Evolutionary conservation across 2,113 vertebrate genomes (phyloP).

Genomic region (Otus sunia): DNA sequence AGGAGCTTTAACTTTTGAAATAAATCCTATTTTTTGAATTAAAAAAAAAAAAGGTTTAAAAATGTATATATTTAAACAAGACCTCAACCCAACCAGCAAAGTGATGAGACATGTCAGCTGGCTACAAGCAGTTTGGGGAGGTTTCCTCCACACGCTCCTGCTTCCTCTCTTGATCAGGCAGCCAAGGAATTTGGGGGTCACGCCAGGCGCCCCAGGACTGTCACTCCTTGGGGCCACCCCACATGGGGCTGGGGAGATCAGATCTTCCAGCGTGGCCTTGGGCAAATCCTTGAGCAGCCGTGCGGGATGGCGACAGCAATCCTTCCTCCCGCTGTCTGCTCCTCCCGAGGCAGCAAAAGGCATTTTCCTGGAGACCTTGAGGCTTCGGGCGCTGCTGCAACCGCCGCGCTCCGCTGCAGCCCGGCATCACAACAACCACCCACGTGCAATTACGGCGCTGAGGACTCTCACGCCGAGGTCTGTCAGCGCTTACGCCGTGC

Average conservation of each 20-base stretch:
- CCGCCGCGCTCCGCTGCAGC: too few species aligned
- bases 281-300: not conserved
- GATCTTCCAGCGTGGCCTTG: not conserved
- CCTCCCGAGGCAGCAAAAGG: not conserved
- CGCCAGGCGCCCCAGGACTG: not conserved
- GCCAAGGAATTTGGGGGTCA: not conserved
- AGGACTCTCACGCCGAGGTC: accelerated
- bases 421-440: not conserved
- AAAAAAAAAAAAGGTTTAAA: too few species aligned
- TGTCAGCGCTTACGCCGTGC: accelerated
- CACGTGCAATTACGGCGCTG: accelerated
- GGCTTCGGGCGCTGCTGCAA: not conserved
- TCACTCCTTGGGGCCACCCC: not conserved
- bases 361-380: not conserved
- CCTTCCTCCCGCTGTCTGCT: not conserved
- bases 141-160: not conserved
- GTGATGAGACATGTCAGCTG: not conserved
- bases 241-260: too few species aligned
- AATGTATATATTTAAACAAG: not conserved
- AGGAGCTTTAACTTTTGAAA: not conserved
- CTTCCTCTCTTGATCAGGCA: not conserved
- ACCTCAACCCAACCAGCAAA: not conserved
- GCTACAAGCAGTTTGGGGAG: accelerated
- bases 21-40: not conserved
- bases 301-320: accelerated